Percentiles rank a stretch among this genome's conserved stretches.
Conservation (phyloP, 2,888 invertebrate genomes). For the Chaetogeoica ovagalla region DNA sequence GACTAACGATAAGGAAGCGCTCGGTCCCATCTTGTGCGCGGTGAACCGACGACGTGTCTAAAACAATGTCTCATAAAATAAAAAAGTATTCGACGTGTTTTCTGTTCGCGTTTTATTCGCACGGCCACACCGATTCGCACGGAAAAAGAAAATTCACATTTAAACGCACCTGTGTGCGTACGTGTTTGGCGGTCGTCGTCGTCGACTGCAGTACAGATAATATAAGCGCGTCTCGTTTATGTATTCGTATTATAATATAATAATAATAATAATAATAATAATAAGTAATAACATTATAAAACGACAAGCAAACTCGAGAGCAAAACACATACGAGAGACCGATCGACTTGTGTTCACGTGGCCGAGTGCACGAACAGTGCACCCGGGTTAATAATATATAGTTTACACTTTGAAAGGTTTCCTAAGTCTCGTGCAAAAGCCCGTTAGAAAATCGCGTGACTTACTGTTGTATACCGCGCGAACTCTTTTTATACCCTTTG, state of each 20-base stretch:
- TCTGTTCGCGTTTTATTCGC: not conserved
- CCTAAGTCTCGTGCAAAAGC: constrained; percentile 45
- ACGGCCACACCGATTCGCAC: too few relatives aligned
- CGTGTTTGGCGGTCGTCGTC: not conserved
- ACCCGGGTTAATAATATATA: not conserved
- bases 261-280: not conserved
- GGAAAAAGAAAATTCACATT: not conserved
- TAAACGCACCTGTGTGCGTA: not conserved
- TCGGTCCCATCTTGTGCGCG: constrained; percentile 38
- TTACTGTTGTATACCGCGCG: not conserved
- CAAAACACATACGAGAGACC: not conserved
- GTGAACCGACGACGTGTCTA: not conserved
- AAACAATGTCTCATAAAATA: not conserved
- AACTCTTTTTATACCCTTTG: not conserved
- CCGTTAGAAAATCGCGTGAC: constrained; percentile 35
- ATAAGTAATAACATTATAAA: too few relatives aligned
- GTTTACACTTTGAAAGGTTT: constrained; percentile 22
- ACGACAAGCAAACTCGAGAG: not conserved
- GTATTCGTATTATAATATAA: too few relatives aligned
- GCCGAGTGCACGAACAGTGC: not conserved
- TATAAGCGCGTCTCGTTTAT: not conserved
- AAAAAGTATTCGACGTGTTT: too few relatives aligned
- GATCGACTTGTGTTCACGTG: not conserved
- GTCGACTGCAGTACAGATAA: too few relatives aligned
- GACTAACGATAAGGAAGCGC: constrained; percentile 40